Evolutionary conservation across 2,888 invertebrate species (phyloP).

Genomic region (Erebia aethiops): DNA sequence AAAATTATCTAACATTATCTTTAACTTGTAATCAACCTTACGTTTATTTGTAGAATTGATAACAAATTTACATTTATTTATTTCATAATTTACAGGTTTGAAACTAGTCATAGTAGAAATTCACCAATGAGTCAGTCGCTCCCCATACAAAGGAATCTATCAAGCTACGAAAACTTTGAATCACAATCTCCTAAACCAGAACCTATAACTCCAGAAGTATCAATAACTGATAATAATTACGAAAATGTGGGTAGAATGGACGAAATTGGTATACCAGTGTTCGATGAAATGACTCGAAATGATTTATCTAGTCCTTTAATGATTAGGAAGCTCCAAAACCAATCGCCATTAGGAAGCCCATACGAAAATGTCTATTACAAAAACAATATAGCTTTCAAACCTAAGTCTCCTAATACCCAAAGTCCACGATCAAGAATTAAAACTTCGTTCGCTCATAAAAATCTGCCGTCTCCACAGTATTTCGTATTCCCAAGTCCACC

Average conservation of each 20-base stretch:
- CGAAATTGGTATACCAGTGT: slow-evolving; percentile 75
- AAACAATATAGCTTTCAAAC: slow-evolving; percentile 65
- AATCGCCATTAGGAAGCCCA: slow-evolving; percentile 71
- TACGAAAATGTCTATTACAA: slow-evolving; percentile 85
- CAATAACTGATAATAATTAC: slow-evolving; percentile 59
- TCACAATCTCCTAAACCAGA: slow-evolving; percentile 53
- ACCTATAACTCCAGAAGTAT: slow-evolving; percentile 65
- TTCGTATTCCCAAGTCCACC: slow-evolving; percentile 77
- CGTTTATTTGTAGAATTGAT: not conserved
- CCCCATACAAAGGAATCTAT: slow-evolving; percentile 68
- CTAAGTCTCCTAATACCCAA: slow-evolving; percentile 76
- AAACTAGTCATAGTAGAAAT: slow-evolving; percentile 71
- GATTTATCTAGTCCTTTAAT: slow-evolving; percentile 73
- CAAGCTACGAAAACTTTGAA: slow-evolving; percentile 83
- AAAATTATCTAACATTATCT: no score
- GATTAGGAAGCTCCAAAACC: slow-evolving; percentile 64
- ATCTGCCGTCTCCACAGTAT: slow-evolving; percentile 75
- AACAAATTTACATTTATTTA: not conserved
- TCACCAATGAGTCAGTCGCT: slow-evolving; percentile 61
- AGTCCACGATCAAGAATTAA: slow-evolving; percentile 85
- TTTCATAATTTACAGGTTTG: slow-evolving; percentile 61
- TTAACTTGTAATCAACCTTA: not conserved
- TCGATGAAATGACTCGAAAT: slow-evolving; percentile 59
- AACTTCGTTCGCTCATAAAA: slow-evolving; percentile 81
- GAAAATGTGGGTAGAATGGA: slow-evolving; percentile 74